These are phyloP conservation scores for Brachyptera putata DNA, from an alignment of 2,888 invertebrate species.

Conservation along the genomic window DNA sequence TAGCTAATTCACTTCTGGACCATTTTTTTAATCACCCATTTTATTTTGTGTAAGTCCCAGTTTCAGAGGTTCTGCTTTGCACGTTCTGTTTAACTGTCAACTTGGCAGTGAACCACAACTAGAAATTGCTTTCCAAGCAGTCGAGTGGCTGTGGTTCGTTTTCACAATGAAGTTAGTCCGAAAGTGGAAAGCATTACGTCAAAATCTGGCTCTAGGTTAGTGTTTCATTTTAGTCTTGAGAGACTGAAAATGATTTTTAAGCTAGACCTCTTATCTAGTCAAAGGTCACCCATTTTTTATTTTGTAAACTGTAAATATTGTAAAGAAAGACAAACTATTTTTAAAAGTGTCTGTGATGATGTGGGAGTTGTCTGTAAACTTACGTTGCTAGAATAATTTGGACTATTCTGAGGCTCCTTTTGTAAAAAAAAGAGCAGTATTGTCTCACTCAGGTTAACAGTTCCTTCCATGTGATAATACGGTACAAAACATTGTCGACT, in stretches of 20 bases:
- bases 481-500: constrained; percentile 33
- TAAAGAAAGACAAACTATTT: constrained; percentile 31
- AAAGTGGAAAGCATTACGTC: too few species aligned
- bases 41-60: background rate
- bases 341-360: constrained; percentile 36
- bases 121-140: too few species aligned
- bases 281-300: constrained; percentile 33
- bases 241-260: constrained; percentile 32
- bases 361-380: constrained; percentile 35
- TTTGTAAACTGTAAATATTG: constrained; percentile 33
- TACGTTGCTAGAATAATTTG: constrained; percentile 25
- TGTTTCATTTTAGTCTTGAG: constrained; percentile 31
- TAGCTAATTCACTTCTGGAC: background rate
- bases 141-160: too few species aligned
- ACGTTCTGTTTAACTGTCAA: too few species aligned
- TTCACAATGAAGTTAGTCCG: too few species aligned
- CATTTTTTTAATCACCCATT: background rate
- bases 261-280: constrained; percentile 34
- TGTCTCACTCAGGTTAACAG: constrained; percentile 33
- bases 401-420: background rate
- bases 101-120: too few species aligned
- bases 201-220: too few species aligned
- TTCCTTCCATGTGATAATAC: constrained; percentile 36
- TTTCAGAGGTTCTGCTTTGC: too few species aligned
- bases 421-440: constrained; percentile 14